phyloP scores from a whole-genome alignment of 1,140 invertebrate species.

The Zaprionus ornatus region DNA sequence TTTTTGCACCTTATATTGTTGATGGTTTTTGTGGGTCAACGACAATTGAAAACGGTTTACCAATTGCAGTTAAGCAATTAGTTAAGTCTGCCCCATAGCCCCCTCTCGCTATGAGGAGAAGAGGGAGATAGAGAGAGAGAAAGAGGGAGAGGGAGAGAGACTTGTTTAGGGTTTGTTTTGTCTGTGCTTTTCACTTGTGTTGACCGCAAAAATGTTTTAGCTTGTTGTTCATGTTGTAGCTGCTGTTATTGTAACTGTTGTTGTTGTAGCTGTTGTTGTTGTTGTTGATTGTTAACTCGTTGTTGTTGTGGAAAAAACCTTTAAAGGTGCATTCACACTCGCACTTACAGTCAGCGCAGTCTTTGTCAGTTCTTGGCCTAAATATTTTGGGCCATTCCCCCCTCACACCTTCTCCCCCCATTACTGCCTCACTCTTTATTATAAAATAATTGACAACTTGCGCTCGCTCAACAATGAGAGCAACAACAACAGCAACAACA shows the following conservation, averaged over 20 bases:
- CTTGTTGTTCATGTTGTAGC: constrained; percentile 14
- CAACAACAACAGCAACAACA: constrained; percentile 26
- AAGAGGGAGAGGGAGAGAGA: background rate
- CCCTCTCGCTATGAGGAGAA: no score
- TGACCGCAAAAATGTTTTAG: constrained; percentile 41
- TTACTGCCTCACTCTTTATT: constrained; percentile 49
- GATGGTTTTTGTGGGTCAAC: constrained; percentile 61
- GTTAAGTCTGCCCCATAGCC: constrained; percentile 3
- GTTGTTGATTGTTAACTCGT: constrained; percentile 10
- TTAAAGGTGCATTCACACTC: constrained; percentile 14
- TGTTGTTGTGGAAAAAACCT: constrained; percentile 18
- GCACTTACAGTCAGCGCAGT: background rate
- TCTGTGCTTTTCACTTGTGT: constrained; percentile 30
- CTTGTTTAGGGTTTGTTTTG: constrained; percentile 8
- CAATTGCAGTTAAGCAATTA: constrained; percentile 77
- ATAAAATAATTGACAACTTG: constrained; percentile 77
- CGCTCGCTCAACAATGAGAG: constrained; percentile 58
- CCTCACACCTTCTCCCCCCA: background rate
- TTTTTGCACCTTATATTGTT: constrained; percentile 25
- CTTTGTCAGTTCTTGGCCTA: constrained; percentile 69
- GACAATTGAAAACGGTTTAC: constrained; percentile 64
- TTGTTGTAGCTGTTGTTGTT: constrained; percentile 22
- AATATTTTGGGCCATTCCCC: constrained; percentile 46
- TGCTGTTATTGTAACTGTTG: constrained; percentile 21
- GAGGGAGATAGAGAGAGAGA: background rate